A percentile compares a stretch with the other conserved stretches of the same genome.
phyloP scores from a whole-genome alignment of 2,888 invertebrate species.

The Scotopteryx bipunctaria region DNA sequence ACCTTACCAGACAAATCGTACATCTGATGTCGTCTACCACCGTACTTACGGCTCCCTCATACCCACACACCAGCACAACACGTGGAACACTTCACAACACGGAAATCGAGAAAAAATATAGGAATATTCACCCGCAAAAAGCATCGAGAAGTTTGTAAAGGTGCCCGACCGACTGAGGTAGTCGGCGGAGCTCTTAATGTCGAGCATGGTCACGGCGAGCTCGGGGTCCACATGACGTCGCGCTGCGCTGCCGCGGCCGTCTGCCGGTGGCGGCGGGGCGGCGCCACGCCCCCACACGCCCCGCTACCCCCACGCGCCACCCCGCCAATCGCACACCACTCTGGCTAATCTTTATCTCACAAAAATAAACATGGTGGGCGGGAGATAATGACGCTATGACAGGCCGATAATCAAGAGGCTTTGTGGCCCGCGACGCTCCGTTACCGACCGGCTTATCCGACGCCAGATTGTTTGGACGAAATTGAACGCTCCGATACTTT shows the following conservation, averaged over 20 bases:
- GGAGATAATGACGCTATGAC: constrained; percentile 77
- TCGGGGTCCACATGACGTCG: constrained; percentile 56
- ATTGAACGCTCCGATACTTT: constrained; percentile 57
- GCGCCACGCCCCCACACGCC: constrained; percentile 60
- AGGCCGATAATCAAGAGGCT: constrained; percentile 76
- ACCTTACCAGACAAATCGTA: constrained; percentile 23
- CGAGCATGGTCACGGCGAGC: constrained; percentile 87
- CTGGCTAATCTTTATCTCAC: constrained; percentile 81
- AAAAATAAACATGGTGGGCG: constrained; percentile 82
- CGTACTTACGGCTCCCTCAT: constrained; percentile 46
- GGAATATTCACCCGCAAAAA: constrained; percentile 92
- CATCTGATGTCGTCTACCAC: constrained; percentile 17
- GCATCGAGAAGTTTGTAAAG: constrained; percentile 97
- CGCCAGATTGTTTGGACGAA: constrained; percentile 72
- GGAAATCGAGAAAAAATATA: constrained; percentile 43
- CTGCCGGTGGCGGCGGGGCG: constrained; percentile 46
- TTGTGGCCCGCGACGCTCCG: constrained; percentile 75
- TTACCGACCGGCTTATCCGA: constrained; percentile 64
- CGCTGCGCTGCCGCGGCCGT: constrained; percentile 36
- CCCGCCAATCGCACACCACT: constrained; percentile 75
- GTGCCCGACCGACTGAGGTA: constrained; percentile 95
- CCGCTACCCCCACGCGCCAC: constrained; percentile 54
- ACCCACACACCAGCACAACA: constrained; percentile 42
- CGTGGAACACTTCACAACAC: constrained; percentile 55
- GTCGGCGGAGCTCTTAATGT: constrained; percentile 96